A percentile compares a stretch with the other conserved stretches of the same genome.
phyloP scores from a whole-genome alignment of 2,888 invertebrate genomes.

The Tenthredo distinguenda region DNA sequence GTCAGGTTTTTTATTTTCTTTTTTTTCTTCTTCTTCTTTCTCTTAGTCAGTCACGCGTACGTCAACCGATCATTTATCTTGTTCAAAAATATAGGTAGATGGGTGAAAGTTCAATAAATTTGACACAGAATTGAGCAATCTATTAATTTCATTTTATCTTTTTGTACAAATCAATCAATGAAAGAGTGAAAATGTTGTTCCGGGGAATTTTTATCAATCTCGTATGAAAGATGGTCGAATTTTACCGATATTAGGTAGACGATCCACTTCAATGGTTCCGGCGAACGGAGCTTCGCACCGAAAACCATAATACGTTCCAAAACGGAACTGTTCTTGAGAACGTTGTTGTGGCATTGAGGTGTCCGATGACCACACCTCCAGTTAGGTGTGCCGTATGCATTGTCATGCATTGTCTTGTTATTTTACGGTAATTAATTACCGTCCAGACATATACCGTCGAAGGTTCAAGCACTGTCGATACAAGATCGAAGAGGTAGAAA shows the following conservation, averaged over 20 bases:
- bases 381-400: neutral
- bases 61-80: neutral
- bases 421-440: conserved; percentile 1
- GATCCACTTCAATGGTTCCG: too few relatives aligned
- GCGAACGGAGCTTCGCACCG: too few relatives aligned
- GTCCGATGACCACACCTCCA: conserved; percentile 15
- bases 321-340: conserved; percentile 19
- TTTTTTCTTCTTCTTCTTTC: neutral
- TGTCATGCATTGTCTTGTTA: neutral
- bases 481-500: neutral
- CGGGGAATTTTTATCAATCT: too few relatives aligned
- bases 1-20: neutral
- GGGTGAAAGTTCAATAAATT: neutral
- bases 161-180: neutral
- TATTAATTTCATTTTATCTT: neutral
- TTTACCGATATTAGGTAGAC: too few relatives aligned
- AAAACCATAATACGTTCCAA: neutral
- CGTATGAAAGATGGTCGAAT: too few relatives aligned
- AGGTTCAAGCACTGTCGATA: neutral
- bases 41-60: neutral
- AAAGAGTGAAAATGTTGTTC: neutral
- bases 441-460: neutral
- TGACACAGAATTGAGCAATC: neutral
- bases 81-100: neutral
- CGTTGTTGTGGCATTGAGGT: conserved; percentile 28